phyloP scores from a whole-genome alignment of 92 coral and sea anemone species.

The Metridium senile region DNA sequence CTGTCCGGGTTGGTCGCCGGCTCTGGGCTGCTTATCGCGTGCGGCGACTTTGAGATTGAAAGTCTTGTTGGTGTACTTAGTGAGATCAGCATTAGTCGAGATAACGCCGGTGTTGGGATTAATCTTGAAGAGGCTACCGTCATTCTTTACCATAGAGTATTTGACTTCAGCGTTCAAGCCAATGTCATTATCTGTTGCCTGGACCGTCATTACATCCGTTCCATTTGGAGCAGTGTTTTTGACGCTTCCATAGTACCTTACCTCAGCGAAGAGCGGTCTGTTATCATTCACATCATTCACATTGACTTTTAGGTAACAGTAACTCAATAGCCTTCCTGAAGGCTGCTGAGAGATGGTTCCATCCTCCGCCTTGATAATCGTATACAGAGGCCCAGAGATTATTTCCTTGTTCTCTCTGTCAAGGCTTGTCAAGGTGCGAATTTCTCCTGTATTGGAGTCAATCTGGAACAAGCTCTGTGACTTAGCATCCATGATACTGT shows the following conservation, averaged over 20 bases:
- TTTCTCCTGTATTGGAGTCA: constrained; percentile 73
- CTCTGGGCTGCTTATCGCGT: constrained; percentile 33
- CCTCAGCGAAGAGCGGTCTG: constrained; percentile 62
- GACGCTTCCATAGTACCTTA: constrained; percentile 59
- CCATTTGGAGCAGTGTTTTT: constrained; percentile 37
- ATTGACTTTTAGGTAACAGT: constrained; percentile 56
- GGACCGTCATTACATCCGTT: constrained; percentile 52
- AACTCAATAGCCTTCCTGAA: constrained; percentile 56
- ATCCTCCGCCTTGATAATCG: constrained; percentile 78
- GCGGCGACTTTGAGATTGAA: constrained; percentile 45
- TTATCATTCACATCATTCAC: constrained; percentile 79
- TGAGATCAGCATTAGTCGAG: constrained; percentile 14
- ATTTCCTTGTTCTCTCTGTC: constrained; percentile 94
- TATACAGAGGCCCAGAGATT: constrained; percentile 4
- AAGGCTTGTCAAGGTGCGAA: constrained; percentile 44
- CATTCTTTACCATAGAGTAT: constrained; percentile 30
- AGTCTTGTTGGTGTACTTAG: constrained; percentile 9
- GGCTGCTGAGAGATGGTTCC: constrained; percentile 52
- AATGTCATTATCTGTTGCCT: constrained; percentile 66
- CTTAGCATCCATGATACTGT: constrained; percentile 55
- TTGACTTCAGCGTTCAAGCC: constrained; percentile 49
- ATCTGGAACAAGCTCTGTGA: constrained; percentile 57
- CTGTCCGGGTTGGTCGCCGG: constrained; percentile 45
- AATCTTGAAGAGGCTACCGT: constrained; percentile 32
- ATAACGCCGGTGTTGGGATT: constrained; percentile 7